These are phyloP conservation scores for Oxyteleia sp. DNA, from an alignment of 2,888 invertebrate genomes.

Conservation along the genomic window DNA sequence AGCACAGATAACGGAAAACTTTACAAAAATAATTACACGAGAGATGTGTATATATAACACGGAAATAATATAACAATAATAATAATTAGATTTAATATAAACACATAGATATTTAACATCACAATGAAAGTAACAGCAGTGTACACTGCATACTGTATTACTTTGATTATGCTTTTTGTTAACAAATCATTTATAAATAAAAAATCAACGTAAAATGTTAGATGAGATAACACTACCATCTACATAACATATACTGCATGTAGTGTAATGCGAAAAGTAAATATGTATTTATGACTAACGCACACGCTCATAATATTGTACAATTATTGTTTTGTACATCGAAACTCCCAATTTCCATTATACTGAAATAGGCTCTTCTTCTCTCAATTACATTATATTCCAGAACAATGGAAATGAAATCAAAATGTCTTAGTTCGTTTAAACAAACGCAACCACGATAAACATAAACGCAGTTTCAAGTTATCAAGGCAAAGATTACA, in stretches of 20 bases:
- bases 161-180: conserved; percentile 23
- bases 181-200: conserved; percentile 51
- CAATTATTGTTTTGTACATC: conserved; percentile 64
- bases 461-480: conserved; percentile 2
- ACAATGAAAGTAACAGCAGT: conserved; percentile 45
- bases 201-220: conserved; percentile 51
- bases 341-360: conserved; percentile 23
- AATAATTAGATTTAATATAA: conserved; percentile 33
- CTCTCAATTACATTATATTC: background rate
- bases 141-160: conserved; percentile 36
- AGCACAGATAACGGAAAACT: conserved; percentile 44
- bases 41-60: conserved; percentile 30
- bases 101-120: conserved; percentile 45
- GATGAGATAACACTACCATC: conserved; percentile 50
- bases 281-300: conserved; percentile 54
- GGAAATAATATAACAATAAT: conserved; percentile 52
- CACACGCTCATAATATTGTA: conserved; percentile 65
- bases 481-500: background rate
- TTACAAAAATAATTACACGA: conserved; percentile 29
- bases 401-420: background rate
- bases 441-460: background rate
- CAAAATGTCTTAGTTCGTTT: background rate
- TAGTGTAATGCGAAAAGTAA: conserved; percentile 58
- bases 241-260: conserved; percentile 36
- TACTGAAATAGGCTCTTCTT: conserved; percentile 6